Conservation (phyloP, 2,797 vertebrate genomes). For the Pangasius macronema region DNA sequence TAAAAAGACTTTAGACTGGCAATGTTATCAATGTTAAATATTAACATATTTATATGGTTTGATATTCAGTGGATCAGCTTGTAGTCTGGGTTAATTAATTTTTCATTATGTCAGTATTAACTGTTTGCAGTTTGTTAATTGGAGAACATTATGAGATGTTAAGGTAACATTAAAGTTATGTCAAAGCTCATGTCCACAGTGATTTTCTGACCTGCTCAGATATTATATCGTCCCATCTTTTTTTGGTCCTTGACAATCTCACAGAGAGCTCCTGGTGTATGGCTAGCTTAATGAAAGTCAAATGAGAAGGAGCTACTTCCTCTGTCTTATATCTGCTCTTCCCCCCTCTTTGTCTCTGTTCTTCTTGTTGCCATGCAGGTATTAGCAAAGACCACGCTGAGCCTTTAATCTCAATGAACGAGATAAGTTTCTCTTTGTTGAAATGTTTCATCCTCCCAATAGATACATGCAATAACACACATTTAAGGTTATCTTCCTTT, state of each 20-base stretch:
- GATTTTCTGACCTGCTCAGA: background rate
- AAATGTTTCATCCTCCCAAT: background rate
- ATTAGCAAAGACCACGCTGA: constrained; percentile 34
- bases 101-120: too few relatives aligned
- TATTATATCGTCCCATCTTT: constrained; percentile 17
- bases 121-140: background rate
- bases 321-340: constrained; percentile 17
- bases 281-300: background rate
- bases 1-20: too few relatives aligned
- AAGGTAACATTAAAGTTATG: background rate
- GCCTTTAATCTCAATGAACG: constrained; percentile 41
- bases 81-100: too few relatives aligned
- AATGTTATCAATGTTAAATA: too few relatives aligned
- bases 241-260: background rate
- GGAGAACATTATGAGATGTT: background rate
- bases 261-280: constrained; percentile 36
- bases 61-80: too few relatives aligned
- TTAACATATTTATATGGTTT: too few relatives aligned
- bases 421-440: constrained; percentile 45
- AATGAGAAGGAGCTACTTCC: constrained; percentile 17
- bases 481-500: constrained; percentile 35
- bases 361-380: constrained; percentile 36
- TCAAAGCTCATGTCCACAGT: background rate
- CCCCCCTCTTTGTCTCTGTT: constrained; percentile 3
- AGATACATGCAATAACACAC: constrained; percentile 42